These are phyloP conservation scores for Hephaestus fuliginosus DNA, from an alignment of 2,797 vertebrate species.

Conservation along the genomic window DNA sequence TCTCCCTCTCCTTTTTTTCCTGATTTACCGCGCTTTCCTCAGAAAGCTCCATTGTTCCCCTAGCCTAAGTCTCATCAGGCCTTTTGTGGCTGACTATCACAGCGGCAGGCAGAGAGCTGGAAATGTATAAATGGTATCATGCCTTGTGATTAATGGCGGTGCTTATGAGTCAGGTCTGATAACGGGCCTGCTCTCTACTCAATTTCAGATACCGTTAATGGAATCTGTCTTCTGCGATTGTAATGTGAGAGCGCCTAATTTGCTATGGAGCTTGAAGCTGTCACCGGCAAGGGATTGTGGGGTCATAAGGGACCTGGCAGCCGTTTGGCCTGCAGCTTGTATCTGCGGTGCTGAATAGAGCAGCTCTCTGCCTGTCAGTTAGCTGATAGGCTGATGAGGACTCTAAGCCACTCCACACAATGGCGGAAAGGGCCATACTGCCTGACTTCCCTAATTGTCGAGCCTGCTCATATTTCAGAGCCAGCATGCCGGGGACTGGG, in stretches of 20 bases:
- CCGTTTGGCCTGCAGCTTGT: constrained; percentile 99
- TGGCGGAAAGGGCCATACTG: constrained; percentile 97
- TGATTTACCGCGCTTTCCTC: constrained; percentile 99
- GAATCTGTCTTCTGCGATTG: constrained; percentile 99
- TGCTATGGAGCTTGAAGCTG: constrained; percentile 99
- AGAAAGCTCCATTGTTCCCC: constrained; percentile 99
- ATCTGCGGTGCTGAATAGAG: constrained; percentile 99
- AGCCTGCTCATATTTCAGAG: constrained; percentile 98
- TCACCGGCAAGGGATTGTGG: constrained; percentile 99
- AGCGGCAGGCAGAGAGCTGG: constrained; percentile 99
- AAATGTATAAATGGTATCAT: constrained; percentile 99
- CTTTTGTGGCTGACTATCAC: constrained; percentile 99
- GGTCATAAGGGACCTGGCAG: constrained; percentile 99
- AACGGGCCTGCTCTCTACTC: constrained; percentile 99
- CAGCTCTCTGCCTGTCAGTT: constrained; percentile 99
- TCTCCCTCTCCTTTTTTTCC: constrained; percentile 86
- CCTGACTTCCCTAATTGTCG: constrained; percentile 99
- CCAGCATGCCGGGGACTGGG: constrained; percentile 88
- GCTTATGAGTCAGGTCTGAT: constrained; percentile 99
- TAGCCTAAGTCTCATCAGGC: constrained; percentile 99
- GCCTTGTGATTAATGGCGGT: constrained; percentile 99
- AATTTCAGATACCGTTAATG: constrained; percentile 99
- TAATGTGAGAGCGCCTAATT: constrained; percentile 99
- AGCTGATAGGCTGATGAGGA: constrained; percentile 99
- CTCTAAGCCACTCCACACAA: constrained; percentile 99